Conservation (phyloP, 2,113 vertebrate species). For the Struthio camelus region DNA sequence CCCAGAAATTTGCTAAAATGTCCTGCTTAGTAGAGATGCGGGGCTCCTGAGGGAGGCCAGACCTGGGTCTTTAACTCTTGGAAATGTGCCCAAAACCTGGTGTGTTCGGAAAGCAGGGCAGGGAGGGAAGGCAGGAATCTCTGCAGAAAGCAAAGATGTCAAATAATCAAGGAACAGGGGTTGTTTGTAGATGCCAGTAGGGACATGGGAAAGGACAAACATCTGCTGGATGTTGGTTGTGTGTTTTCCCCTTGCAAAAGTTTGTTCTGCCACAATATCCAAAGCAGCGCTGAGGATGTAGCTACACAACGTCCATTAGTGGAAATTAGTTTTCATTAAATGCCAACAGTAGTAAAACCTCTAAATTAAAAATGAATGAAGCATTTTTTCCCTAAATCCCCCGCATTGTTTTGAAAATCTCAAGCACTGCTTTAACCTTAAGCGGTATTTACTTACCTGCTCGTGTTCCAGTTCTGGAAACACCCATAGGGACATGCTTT, state of each 20-base stretch:
- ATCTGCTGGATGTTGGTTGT: neutral
- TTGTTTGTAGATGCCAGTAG: neutral
- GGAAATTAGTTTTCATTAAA: neutral
- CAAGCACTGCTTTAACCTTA: neutral
- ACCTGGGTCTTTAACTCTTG: neutral
- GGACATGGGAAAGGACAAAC: neutral
- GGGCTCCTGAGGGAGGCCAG: neutral
- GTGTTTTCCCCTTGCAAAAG: neutral
- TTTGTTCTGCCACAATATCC: neutral
- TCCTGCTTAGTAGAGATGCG: neutral
- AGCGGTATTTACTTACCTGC: neutral
- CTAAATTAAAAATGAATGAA: neutral
- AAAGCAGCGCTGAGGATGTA: neutral
- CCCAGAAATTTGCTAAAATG: neutral
- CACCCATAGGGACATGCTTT: neutral
- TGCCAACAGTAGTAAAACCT: neutral
- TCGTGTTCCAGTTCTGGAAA: neutral
- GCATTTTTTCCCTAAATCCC: neutral
- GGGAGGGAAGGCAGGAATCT: neutral
- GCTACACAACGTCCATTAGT: fast-evolving
- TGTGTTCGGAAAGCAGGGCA: neutral
- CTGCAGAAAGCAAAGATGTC: neutral
- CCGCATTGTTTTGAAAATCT: neutral
- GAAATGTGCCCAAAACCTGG: neutral
- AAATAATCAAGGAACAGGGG: fast-evolving